phyloP scores from a whole-genome alignment of 2,113 vertebrate species.

The Spilogale gracilis region DNA sequence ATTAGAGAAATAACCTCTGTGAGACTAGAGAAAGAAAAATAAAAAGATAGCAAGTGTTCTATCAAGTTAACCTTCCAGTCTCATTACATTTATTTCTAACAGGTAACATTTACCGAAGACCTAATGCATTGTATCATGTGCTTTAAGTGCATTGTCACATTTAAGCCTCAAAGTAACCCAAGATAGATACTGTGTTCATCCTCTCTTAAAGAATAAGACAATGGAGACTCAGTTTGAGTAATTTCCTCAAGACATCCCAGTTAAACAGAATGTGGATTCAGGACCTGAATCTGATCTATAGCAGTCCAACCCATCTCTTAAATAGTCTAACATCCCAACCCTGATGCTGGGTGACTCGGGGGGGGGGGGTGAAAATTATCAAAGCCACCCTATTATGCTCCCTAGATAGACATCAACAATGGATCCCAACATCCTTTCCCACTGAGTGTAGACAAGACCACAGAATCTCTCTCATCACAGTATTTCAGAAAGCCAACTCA shows the following conservation, averaged over 20 bases:
- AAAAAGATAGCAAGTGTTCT: not conserved
- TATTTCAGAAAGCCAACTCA: slow-evolving; percentile 22
- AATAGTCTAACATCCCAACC: not conserved
- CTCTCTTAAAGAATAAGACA: slow-evolving; percentile 39
- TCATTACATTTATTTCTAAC: slow-evolving; percentile 15
- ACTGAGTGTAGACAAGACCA: not conserved
- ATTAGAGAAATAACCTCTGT: slow-evolving; percentile 24
- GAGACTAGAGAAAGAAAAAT: slow-evolving; percentile 40
- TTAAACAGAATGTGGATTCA: not conserved
- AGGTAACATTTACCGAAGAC: slow-evolving; percentile 19
- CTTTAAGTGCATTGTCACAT: not conserved
- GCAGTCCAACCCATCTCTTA: not conserved
- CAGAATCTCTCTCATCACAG: not conserved
- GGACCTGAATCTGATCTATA: not conserved
- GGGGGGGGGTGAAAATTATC: not conserved
- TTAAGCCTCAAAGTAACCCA: not conserved
- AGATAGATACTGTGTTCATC: not conserved
- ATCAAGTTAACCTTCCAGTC: not conserved
- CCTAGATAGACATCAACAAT: slow-evolving; percentile 1
- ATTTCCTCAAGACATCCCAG: slow-evolving; percentile 7
- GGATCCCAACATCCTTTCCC: slow-evolving; percentile 42
- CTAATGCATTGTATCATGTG: not conserved
- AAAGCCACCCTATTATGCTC: not conserved
- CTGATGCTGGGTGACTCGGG: not conserved
- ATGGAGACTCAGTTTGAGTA: not conserved